These are phyloP conservation scores for Trichopria drosophilae DNA, from an alignment of 2,888 invertebrate genomes.

Conservation along the genomic window DNA sequence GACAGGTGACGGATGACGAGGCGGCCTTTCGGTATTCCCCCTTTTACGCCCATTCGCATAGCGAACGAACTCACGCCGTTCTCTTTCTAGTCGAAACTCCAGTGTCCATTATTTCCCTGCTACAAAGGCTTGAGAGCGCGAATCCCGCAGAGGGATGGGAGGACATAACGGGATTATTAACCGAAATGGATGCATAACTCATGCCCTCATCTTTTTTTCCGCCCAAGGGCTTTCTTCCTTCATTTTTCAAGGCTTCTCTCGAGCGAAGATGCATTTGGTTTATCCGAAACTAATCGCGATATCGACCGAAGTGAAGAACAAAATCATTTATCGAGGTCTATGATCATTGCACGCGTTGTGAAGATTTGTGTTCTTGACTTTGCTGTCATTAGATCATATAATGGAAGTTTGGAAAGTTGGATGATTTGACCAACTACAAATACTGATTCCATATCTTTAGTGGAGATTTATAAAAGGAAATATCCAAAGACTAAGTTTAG, in stretches of 20 bases:
- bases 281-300: too few relatives aligned
- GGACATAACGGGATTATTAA: conserved; percentile 51
- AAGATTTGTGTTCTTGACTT: too few relatives aligned
- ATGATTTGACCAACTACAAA: too few relatives aligned
- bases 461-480: too few relatives aligned
- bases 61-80: conserved; percentile 19
- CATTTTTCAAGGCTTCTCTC: conserved; percentile 4
- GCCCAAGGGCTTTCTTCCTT: conserved; percentile 13
- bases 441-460: too few relatives aligned
- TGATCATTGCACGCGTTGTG: too few relatives aligned
- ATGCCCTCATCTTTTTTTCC: conserved; percentile 27
- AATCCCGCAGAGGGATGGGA: conserved; percentile 14
- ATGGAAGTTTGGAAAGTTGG: too few relatives aligned
- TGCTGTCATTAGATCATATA: too few relatives aligned
- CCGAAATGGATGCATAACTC: conserved; percentile 49
- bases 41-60: conserved; percentile 48
- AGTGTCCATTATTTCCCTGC: conserved; percentile 48
- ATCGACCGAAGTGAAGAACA: too few relatives aligned
- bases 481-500: too few relatives aligned
- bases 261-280: too few relatives aligned
- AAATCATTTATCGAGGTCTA: too few relatives aligned
- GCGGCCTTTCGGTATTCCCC: conserved; percentile 50
- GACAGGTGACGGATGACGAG: conserved; percentile 59
- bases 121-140: conserved; percentile 21
- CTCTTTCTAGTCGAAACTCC: conserved; percentile 37